phyloP scores from a whole-genome alignment of 1,140 invertebrate species.

The Schmidtea mediterranea region DNA sequence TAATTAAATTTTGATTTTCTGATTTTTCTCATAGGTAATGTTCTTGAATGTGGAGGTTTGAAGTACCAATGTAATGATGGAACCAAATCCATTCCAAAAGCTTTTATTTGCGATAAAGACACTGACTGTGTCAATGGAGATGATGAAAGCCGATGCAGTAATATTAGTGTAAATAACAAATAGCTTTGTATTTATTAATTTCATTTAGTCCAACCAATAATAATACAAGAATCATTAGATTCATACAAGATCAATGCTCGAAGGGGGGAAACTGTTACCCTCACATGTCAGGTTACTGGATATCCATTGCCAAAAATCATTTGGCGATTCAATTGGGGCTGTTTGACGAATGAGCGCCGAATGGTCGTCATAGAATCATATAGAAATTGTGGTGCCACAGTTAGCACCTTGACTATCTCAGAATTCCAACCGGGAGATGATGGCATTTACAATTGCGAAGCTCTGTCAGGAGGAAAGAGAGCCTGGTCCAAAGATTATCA shows the following conservation, averaged over 20 bases:
- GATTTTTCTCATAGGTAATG: background rate
- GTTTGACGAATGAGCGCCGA: background rate
- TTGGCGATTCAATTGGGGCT: background rate
- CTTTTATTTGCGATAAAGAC: constrained; percentile 66
- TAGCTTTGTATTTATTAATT: background rate
- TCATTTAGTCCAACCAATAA: background rate
- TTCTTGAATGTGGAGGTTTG: background rate
- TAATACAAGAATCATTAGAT: background rate
- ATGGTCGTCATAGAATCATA: background rate
- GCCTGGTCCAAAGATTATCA: background rate
- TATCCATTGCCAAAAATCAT: background rate
- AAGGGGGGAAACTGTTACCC: background rate
- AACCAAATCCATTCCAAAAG: constrained; percentile 55
- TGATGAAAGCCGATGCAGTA: constrained; percentile 70
- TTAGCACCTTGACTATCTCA: background rate
- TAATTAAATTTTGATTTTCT: too few relatives aligned
- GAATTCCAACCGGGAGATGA: background rate
- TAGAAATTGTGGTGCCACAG: background rate
- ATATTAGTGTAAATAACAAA: constrained; percentile 18
- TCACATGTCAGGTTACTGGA: background rate
- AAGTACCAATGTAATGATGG: constrained; percentile 5
- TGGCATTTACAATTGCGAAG: background rate
- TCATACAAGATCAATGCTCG: background rate
- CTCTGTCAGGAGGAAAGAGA: background rate
- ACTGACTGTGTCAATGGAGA: constrained; percentile 58